phyloP scores from a whole-genome alignment of 2,113 vertebrate genomes.

The Monopterus albus region DNA sequence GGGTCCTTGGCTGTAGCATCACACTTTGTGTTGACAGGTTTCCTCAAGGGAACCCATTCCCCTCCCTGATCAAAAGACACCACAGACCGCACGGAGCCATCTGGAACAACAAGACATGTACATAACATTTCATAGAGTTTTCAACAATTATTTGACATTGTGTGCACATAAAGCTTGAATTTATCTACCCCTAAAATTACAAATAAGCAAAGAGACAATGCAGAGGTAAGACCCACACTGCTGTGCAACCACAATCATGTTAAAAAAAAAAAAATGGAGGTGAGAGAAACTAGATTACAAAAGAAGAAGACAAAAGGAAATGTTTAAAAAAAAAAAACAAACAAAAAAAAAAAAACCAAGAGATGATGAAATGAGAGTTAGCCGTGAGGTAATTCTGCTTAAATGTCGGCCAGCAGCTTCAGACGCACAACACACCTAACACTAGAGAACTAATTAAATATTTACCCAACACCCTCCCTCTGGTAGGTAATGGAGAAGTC shows the following conservation, averaged over 20 bases:
- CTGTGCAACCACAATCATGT: not conserved
- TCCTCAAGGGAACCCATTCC: conserved; percentile 88
- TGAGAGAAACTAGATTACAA: not conserved
- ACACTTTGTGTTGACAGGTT: conserved; percentile 87
- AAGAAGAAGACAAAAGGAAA: not conserved
- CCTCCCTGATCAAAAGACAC: conserved; percentile 93
- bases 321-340: not conserved
- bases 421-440: conserved; percentile 45
- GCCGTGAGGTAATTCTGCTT: conserved; percentile 23
- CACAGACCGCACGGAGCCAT: conserved; percentile 89
- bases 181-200: not conserved
- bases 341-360: not conserved
- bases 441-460: conserved; percentile 69
- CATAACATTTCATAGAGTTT: not conserved
- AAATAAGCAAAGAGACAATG: not conserved
- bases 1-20: conserved; percentile 87
- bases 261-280: too few species aligned
- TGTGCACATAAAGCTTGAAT: not conserved
- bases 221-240: not conserved
- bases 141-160: not conserved
- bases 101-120: conserved; percentile 66
- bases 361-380: conserved; percentile 17
- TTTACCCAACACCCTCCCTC: conserved; percentile 44
- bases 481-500: conserved; percentile 53
- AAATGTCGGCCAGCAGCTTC: conserved; percentile 29